phyloP scores from a whole-genome alignment of 1,140 invertebrate species.

The Meloidogyne floridensis region DNA sequence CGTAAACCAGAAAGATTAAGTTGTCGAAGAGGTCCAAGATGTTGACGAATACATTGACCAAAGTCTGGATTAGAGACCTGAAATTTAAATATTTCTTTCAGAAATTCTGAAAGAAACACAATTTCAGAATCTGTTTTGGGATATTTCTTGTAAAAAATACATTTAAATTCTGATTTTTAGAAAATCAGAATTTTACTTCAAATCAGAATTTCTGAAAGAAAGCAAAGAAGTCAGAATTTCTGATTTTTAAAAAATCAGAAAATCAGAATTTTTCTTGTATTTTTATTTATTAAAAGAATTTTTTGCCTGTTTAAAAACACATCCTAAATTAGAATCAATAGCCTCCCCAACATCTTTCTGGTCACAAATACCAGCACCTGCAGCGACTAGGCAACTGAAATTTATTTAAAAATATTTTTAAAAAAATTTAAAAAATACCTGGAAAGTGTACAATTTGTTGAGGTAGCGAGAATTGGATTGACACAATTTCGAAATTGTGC shows the following conservation, averaged over 20 bases:
- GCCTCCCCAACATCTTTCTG: slow-evolving; percentile 56
- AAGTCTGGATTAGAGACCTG: slow-evolving; percentile 60
- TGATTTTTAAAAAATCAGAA: neutral
- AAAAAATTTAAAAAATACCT: slow-evolving; percentile 27
- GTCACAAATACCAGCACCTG: slow-evolving; percentile 59
- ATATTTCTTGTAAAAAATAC: no score
- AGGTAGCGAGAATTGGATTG: slow-evolving; percentile 23
- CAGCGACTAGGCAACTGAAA: slow-evolving; percentile 59
- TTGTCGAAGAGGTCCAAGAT: slow-evolving; percentile 60
- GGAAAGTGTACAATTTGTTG: slow-evolving; percentile 11
- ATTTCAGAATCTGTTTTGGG: no score
- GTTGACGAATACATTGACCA: slow-evolving; percentile 58
- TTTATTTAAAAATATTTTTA: slow-evolving; percentile 32
- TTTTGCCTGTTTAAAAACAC: slow-evolving; percentile 57
- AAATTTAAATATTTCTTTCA: neutral
- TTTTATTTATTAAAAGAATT: neutral
- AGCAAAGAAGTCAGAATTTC: no score
- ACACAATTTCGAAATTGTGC: slow-evolving; percentile 49
- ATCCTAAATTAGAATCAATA: slow-evolving; percentile 58
- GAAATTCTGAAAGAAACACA: neutral
- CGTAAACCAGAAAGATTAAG: slow-evolving; percentile 53
- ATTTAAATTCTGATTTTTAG: neutral
- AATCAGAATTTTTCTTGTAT: neutral
- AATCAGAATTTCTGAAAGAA: no score
- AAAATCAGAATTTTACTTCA: neutral